Percentiles rank a stretch among this genome's conserved stretches.
Conservation (phyloP, 2,113 vertebrate species). For the Hyperoodon ampullatus region DNA sequence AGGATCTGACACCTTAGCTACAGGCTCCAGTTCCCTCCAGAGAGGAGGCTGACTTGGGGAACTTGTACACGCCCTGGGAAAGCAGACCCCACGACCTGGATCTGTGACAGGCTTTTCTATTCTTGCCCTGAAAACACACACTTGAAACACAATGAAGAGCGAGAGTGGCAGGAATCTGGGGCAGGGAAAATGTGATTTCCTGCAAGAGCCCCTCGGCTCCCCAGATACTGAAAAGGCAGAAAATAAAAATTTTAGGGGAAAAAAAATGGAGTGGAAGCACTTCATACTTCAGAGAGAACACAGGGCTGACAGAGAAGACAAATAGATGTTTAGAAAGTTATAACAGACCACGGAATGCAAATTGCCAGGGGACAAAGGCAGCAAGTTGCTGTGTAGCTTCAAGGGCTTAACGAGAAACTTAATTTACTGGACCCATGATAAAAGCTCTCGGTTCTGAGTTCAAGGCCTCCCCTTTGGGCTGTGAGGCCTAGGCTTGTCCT, state of each 20-base stretch:
- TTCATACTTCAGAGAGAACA: slow-evolving; percentile 62
- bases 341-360: slow-evolving; percentile 56
- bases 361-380: slow-evolving; percentile 9
- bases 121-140: slow-evolving; percentile 75
- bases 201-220: slow-evolving; percentile 28
- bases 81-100: slow-evolving; percentile 47
- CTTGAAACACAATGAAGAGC: slow-evolving; percentile 63
- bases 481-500: neutral
- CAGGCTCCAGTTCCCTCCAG: neutral
- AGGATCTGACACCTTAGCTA: neutral
- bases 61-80: slow-evolving; percentile 48
- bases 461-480: neutral
- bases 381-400: neutral
- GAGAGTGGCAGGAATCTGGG: slow-evolving; percentile 67
- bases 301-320: slow-evolving; percentile 58
- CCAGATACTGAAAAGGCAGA: slow-evolving; percentile 66
- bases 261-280: slow-evolving; percentile 40
- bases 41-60: neutral
- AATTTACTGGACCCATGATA: slow-evolving; percentile 36
- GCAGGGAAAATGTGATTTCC: slow-evolving; percentile 69
- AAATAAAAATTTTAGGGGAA: slow-evolving; percentile 48
- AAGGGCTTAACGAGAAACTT: slow-evolving; percentile 44
- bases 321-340: slow-evolving; percentile 66
- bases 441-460: neutral
- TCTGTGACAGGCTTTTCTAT: slow-evolving; percentile 69